Evolutionary conservation across 1,140 invertebrate genomes (phyloP), one percentile per base, ranked within the genome.

Genomic region (Drosophila neocordata): DNA sequence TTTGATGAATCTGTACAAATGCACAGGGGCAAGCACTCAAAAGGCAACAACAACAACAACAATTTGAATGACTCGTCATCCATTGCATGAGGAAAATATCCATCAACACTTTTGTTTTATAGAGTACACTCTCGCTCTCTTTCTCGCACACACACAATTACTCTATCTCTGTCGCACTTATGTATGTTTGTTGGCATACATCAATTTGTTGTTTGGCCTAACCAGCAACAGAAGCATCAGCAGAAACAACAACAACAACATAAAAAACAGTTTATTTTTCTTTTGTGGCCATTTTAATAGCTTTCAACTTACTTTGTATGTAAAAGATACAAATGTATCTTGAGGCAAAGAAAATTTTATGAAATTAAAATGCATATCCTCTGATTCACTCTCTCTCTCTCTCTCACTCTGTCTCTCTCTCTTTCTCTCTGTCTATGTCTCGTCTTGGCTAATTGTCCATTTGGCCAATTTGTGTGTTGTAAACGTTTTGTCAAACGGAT

Each of bases 401-500:
- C 24, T 57, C 51, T 35, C 6, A 41, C 18, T 57, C 38, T 35
- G 5, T 35, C 9, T 48, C 13, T 35, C 9, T 59, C n/a, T 53
- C 5, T 51, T 9, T 64, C 9, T 58, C 15, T 18, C 7, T 18
- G 5, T 44, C 13, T 44, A 1, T 13, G 24, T 27, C 24, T 24
- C 24, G 24, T 4, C 4, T 4, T 24, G 2, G 2, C 24, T 60
- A 63, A 60, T 73, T 61, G 73, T 69, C 80, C 73, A 61, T 78
- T 73, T 87, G 67, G 66, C 77, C 81, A 73, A 66, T 80, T 68
- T 58, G 73, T 44, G 56, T 31, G 69, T 69, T 67, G 69, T 77
- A 84, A 87, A 82, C 83, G 79, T 88, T 87, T 88, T 88, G 83
- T 88, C 83, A 88, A 88, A 69, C 76, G 83, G 83, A 83, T 88